Conservation (phyloP, 2,113 vertebrate genomes). For the Trochalopteron elliotii region DNA sequence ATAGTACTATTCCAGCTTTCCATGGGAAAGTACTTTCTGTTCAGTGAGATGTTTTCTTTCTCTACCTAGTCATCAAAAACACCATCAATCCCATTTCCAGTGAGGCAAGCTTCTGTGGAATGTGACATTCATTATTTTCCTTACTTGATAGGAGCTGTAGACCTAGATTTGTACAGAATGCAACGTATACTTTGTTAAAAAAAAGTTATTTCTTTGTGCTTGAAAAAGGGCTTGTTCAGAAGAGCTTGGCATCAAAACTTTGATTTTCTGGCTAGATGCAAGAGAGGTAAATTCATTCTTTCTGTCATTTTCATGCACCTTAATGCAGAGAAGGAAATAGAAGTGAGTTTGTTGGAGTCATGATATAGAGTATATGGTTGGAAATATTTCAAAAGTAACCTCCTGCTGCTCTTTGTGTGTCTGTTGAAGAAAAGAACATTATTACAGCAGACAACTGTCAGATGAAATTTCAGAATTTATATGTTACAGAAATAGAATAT, state of each 20-base stretch:
- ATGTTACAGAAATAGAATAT: background rate
- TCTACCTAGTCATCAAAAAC: constrained; percentile 63
- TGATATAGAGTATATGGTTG: background rate
- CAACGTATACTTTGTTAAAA: background rate
- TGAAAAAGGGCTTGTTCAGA: background rate
- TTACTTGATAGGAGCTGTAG: constrained; percentile 32
- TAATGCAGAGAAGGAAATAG: background rate
- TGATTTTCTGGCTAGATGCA: background rate
- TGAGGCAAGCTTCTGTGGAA: constrained; percentile 41
- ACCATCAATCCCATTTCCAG: constrained; percentile 50
- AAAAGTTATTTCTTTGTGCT: background rate
- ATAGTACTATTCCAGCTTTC: constrained; percentile 57
- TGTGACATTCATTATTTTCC: constrained; percentile 1
- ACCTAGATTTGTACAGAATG: background rate
- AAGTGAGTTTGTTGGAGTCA: background rate
- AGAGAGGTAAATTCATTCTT: background rate
- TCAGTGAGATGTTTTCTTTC: constrained; percentile 62
- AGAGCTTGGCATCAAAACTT: background rate
- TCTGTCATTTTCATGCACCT: background rate
- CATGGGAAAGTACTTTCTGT: constrained; percentile 71
- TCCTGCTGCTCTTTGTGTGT: background rate
- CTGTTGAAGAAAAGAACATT: background rate
- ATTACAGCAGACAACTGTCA: background rate
- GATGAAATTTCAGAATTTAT: background rate
- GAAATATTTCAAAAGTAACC: background rate